Base-by-base conservation (phyloP, 2,888 invertebrate genomes). In the Rhagonycha lutea region DNA sequence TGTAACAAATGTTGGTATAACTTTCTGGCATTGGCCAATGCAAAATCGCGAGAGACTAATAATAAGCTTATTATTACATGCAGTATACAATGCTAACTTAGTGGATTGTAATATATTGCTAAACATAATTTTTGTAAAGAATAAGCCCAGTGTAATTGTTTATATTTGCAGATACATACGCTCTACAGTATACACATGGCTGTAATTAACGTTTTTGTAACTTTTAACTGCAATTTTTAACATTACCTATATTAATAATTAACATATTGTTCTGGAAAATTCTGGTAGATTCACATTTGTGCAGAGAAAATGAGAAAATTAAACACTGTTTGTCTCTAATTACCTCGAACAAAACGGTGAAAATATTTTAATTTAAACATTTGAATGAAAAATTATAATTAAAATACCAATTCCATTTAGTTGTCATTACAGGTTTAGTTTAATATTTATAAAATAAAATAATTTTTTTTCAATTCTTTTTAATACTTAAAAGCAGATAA, bases 1-100 rank as follows among this genome's bases (percentile, higher is more conserved):
- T 61, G 47, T 32, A 61, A 70, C 60, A 61, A 26, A 70, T 70
- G 62, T 62, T 62, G 14, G 68, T 60, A 73, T n/a, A 68, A 61
- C 26, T 14, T 28, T 47, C 63, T n/a, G 63, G 62, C 32, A 68
- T 69, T 47, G n/a, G 63, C 14, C 9, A 73, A 73, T 69, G 29
- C 69, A 61, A 11, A 69, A 24, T 24, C 69, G 69, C 63, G 4
- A 32, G 73, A 73, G 73, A 67, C 63, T 73, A 29, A 32, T 73
- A 73, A 73, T 73, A 68, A 68, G 73, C 69, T 73, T 73, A 65
- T 2, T 69, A 69, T 69, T 69, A 14, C 63, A 73, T 73, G 68
- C 69, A 63, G 32, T 69, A 63, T 63, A 32, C 32, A 32, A 32
- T n/a, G 47, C n/a, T n/a, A 47, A 47, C 47, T n/a, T 47, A 47